Conservation (phyloP, 2,113 vertebrate genomes). For the Amphiprion percula region DNA sequence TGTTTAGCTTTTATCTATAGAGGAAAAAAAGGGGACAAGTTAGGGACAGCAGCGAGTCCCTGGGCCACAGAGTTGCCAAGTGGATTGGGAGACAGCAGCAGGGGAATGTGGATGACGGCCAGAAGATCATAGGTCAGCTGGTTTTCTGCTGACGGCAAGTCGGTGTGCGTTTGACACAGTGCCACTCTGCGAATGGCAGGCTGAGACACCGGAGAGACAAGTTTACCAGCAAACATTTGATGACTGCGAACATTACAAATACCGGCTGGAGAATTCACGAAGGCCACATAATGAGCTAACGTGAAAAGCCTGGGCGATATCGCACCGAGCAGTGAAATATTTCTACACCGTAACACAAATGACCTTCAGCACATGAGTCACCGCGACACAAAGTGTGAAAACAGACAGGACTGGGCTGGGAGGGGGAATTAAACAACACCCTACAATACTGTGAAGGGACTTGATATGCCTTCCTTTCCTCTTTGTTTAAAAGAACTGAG, state of each 20-base stretch:
- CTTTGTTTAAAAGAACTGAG: constrained; percentile 41
- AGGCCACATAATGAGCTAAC: constrained; percentile 36
- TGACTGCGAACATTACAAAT: not conserved
- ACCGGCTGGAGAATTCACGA: not conserved
- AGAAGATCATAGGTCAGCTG: constrained; percentile 73
- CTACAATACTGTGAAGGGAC: constrained; percentile 19
- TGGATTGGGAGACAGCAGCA: constrained; percentile 24
- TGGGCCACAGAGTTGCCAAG: constrained; percentile 46
- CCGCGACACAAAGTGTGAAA: constrained; percentile 46
- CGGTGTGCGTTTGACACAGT: constrained; percentile 42
- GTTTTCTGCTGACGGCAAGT: constrained; percentile 72
- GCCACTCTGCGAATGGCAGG: constrained; percentile 36
- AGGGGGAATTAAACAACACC: constrained; percentile 34
- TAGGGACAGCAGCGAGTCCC: constrained; percentile 28
- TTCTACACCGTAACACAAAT: constrained; percentile 38
- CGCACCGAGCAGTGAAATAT: constrained; percentile 44
- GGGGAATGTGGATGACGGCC: constrained; percentile 49
- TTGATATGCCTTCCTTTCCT: constrained; percentile 1
- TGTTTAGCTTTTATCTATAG: not conserved
- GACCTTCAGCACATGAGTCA: constrained; percentile 52
- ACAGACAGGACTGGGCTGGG: constrained; percentile 20
- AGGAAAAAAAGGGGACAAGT: constrained; percentile 8
- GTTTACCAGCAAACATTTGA: constrained; percentile 18
- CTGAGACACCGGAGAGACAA: constrained; percentile 1
- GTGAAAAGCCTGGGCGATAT: constrained; percentile 44